Percentiles rank a stretch among this genome's conserved stretches.
These are phyloP conservation scores for Smutsia gigantea DNA, from an alignment of 2,797 vertebrate species.

Conservation along the genomic window DNA sequence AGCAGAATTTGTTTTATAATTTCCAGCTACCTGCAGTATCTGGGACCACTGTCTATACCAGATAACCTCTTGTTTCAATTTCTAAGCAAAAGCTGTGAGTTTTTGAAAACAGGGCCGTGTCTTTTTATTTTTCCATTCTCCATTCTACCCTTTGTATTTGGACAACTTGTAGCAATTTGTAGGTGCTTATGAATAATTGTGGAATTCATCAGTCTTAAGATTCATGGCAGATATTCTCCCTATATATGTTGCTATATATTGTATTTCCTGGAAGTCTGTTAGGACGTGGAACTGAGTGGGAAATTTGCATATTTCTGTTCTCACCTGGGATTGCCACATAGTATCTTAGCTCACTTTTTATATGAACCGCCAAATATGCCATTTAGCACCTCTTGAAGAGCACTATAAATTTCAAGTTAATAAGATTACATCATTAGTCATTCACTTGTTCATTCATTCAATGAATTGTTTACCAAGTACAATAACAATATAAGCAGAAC, in stretches of 20 bases:
- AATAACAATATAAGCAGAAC: not conserved
- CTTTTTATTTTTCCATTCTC: not conserved
- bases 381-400: not conserved
- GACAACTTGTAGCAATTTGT: not conserved
- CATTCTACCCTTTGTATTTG: not conserved
- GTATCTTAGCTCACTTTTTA: constrained; percentile 53
- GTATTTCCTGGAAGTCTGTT: constrained; percentile 28
- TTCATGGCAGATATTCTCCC: constrained; percentile 31
- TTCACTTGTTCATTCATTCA: not conserved
- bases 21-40: not conserved
- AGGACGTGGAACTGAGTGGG: constrained; percentile 23
- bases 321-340: constrained; percentile 28
- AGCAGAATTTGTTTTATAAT: not conserved
- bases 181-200: not conserved
- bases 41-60: not conserved
- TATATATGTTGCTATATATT: constrained; percentile 27
- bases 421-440: not conserved
- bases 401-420: not conserved
- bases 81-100: not conserved
- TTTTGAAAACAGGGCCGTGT: not conserved
- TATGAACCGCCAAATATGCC: not conserved
- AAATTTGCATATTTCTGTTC: constrained; percentile 55
- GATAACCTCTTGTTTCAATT: not conserved
- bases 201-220: not conserved
- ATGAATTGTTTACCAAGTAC: not conserved